Evolutionary conservation across 2,888 invertebrate genomes (phyloP), one percentile per base, ranked within the genome.

Genomic region (Xestia ashworthii): DNA sequence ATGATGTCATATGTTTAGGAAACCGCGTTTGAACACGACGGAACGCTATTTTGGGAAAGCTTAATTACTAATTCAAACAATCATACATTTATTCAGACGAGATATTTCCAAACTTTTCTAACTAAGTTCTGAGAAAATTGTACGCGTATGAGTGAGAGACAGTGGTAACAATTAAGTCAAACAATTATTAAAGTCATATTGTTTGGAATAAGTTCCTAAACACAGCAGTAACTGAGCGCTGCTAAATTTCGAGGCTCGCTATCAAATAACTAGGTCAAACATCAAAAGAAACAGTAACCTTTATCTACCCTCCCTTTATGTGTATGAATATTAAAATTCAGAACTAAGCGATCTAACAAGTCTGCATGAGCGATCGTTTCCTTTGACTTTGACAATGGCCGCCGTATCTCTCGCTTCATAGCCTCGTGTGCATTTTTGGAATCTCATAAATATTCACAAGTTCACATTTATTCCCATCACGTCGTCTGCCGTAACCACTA

Each of bases 401-500:
- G 78, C 32, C 64, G 11, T 25, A 70, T 38, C 85, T 87, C 82
- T 73, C 76, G 74, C 81, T 82, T 76, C 78, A 25, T 44, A 46
- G 62, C 83, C n/a, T 25, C 76, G 88, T 90, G 90, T 90, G 91
- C 92, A 92, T 92, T 93, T 88, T 93, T 90, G 91, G 90, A 86
- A 90, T 84, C 88, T 89, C 89, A 92, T 93, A 90, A 91, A 93
- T 94, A 94, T 94, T 92, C 92, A 93, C 81, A 83, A 80, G 85
- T 72, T 80, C 69, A 68, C 83, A 82, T 87, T 87, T 87, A 88
- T 88, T 88, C 86, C 80, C 71, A 77, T 70, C 87, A 83, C 82
- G 85, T 73, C 74, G 64, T 74, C 53, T 75, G 74, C 77, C 53
- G 74, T 84, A 82, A 71, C 81, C 83, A 71, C 78, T 80, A 82